These are phyloP conservation scores for Brachypalpus laphriformis DNA, from an alignment of 2,888 invertebrate genomes.

Conservation along the genomic window DNA sequence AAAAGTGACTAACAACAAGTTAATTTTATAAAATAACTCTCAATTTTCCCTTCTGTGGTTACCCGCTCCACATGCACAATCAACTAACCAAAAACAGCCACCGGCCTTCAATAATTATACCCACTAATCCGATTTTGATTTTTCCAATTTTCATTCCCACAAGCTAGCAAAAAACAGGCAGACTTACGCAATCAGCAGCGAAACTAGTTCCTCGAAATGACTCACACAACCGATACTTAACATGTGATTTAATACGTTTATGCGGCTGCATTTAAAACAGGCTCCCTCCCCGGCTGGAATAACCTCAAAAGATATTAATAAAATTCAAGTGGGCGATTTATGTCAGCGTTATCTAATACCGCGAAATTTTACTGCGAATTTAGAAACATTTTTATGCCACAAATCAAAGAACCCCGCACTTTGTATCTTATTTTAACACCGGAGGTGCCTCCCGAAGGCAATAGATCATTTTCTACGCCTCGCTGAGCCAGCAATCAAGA, in stretches of 20 bases:
- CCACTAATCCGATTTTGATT: constrained; percentile 33
- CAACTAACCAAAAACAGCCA: constrained; percentile 22
- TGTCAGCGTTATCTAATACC: constrained; percentile 50
- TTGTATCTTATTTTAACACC: not conserved
- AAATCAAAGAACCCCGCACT: constrained; percentile 17
- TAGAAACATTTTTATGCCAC: not conserved
- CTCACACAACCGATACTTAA: constrained; percentile 15
- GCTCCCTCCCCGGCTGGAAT: not conserved
- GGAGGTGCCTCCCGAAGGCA: constrained; percentile 26
- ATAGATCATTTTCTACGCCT: constrained; percentile 63
- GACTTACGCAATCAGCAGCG: constrained; percentile 20
- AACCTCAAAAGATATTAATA: constrained; percentile 18
- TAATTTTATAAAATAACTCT: not conserved
- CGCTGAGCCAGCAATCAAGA: constrained; percentile 63
- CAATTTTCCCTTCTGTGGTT: not conserved
- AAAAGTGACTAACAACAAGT: not conserved
- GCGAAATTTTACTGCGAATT: constrained; percentile 1
- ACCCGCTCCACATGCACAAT: constrained; percentile 22
- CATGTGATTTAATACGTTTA: constrained; percentile 10
- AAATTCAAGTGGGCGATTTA: constrained; percentile 54
- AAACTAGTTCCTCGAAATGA: constrained; percentile 38
- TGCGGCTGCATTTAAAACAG: not conserved
- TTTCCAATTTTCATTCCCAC: constrained; percentile 57
- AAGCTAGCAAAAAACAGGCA: constrained; percentile 1
- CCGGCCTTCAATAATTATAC: constrained; percentile 17